Conservation (phyloP, 2,797 vertebrate genomes). For the Dicrostonyx torquatus region DNA sequence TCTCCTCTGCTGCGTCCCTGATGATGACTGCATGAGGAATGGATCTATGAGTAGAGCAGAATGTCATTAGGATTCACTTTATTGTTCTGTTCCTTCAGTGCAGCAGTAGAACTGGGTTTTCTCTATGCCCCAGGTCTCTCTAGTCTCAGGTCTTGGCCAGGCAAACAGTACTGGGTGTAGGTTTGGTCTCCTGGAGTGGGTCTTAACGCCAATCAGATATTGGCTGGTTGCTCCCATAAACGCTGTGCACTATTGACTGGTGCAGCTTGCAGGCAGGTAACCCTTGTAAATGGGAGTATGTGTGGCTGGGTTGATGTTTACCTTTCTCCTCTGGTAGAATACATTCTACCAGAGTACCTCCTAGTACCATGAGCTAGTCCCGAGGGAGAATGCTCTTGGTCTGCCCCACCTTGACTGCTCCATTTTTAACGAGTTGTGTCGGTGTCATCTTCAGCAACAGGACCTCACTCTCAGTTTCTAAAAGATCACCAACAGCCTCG, state of each 20-base stretch:
- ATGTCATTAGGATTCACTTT: background rate
- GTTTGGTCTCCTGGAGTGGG: background rate
- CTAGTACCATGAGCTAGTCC: background rate
- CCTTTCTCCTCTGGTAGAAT: background rate
- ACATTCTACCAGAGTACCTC: background rate
- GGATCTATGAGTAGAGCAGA: background rate
- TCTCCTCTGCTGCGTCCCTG: background rate
- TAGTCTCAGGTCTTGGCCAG: background rate
- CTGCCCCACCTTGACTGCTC: background rate
- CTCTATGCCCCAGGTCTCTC: background rate
- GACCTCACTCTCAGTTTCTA: background rate
- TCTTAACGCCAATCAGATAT: background rate
- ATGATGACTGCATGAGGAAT: background rate
- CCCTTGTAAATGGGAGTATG: background rate
- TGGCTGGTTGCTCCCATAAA: background rate
- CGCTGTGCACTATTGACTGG: background rate
- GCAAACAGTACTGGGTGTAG: background rate
- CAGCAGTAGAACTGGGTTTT: background rate
- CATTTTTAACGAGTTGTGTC: background rate
- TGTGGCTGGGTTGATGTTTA: background rate
- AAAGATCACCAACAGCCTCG: background rate
- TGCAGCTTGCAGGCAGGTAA: background rate
- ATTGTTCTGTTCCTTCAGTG: background rate
- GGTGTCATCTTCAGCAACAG: background rate
- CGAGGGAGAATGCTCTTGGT: background rate